Conservation (phyloP, 2,797 vertebrate species). For the Erethizon dorsatum region DNA sequence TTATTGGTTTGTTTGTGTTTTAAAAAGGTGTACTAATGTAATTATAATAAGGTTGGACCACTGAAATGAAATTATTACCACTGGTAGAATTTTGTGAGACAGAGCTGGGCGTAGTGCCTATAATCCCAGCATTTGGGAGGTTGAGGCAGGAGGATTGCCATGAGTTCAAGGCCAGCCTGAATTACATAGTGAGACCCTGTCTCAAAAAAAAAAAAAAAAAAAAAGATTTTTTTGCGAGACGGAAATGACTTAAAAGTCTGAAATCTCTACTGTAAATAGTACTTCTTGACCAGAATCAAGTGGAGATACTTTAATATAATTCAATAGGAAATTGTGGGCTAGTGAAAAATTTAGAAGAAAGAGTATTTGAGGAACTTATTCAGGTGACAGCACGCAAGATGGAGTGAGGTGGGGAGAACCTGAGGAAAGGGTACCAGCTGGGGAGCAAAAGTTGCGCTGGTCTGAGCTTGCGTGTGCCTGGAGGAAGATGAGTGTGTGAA, state of each 20-base stretch:
- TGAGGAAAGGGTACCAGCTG: not conserved
- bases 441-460: not conserved
- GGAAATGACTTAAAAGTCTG: not conserved
- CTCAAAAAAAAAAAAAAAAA: too few species aligned
- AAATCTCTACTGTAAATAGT: not conserved
- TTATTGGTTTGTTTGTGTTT: not conserved
- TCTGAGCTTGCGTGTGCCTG: not conserved
- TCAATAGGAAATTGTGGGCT: not conserved
- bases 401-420: not conserved
- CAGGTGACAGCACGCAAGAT: not conserved
- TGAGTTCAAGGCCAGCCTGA: not conserved
- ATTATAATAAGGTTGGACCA: not conserved
- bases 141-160: not conserved
- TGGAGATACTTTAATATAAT: not conserved
- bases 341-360: not conserved
- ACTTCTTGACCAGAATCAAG: not conserved
- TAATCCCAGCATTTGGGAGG: not conserved
- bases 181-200: not conserved
- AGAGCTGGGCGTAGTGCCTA: not conserved
- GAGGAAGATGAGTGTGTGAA: not conserved
- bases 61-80: not conserved
- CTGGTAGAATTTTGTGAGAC: not conserved
- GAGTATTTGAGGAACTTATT: not conserved
- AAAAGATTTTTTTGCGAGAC: not conserved
- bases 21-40: not conserved